phyloP scores from a whole-genome alignment of 2,888 invertebrate genomes.

The Plebejus melissa region DNA sequence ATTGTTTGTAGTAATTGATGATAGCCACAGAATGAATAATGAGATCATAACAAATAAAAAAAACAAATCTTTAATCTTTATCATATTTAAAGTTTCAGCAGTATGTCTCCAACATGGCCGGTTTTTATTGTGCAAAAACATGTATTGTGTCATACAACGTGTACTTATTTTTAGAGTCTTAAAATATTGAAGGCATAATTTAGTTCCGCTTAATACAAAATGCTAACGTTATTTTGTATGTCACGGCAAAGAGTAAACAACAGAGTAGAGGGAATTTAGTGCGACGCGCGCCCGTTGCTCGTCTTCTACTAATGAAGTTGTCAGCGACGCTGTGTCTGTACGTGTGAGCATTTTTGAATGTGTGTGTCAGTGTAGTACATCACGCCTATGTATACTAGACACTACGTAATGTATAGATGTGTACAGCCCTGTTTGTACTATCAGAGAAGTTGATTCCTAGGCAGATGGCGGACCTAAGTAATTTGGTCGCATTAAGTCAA shows the following conservation, averaged over 20 bases:
- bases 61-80: too few relatives aligned
- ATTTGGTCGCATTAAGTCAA: too few relatives aligned
- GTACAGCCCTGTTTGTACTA: not conserved
- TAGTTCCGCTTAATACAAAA: not conserved
- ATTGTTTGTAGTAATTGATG: too few relatives aligned
- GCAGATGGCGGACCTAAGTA: too few relatives aligned
- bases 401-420: not conserved
- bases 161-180: not conserved
- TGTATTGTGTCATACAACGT: not conserved
- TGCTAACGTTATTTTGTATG: constrained; percentile 6
- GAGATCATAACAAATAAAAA: too few relatives aligned
- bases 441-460: too few relatives aligned
- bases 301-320: constrained; percentile 72
- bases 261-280: constrained; percentile 47
- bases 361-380: constrained; percentile 33
- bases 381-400: not conserved
- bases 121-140: not conserved
- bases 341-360: constrained; percentile 15
- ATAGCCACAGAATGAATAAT: too few relatives aligned
- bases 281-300: constrained; percentile 47
- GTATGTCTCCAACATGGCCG: too few relatives aligned
- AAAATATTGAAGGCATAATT: not conserved
- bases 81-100: too few relatives aligned
- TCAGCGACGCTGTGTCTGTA: constrained; percentile 38
- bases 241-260: constrained; percentile 39